Evolutionary conservation across 2,113 vertebrate species (phyloP).

Genomic region (Calyptommatus sinebrachiatus): DNA sequence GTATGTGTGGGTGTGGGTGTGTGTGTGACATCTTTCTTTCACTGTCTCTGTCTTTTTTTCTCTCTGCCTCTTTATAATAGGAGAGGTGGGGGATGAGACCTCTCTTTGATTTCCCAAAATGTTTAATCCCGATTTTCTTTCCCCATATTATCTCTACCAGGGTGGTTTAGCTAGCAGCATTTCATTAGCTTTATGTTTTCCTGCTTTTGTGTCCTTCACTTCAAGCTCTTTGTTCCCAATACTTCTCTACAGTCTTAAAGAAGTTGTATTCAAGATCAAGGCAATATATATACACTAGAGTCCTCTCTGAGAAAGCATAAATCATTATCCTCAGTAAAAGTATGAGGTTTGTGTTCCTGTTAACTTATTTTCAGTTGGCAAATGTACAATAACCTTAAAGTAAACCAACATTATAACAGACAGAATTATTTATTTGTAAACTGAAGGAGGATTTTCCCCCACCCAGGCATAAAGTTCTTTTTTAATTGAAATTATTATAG

Average conservation of each 20-base stretch:
- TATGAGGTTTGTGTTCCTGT: conserved; percentile 10
- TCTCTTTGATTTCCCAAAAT: conserved; percentile 25
- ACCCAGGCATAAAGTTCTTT: conserved; percentile 25
- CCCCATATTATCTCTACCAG: conserved; percentile 28
- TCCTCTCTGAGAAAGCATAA: conserved; percentile 6
- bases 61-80: conserved; percentile 22
- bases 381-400: conserved; percentile 27
- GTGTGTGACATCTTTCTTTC: conserved; percentile 12
- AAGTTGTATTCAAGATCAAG: conserved; percentile 14
- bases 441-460: conserved; percentile 25
- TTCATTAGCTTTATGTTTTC: conserved; percentile 11
- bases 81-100: conserved; percentile 13
- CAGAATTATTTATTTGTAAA: conserved; percentile 32
- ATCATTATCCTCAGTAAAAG: conserved; percentile 12
- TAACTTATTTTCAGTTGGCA: conserved; percentile 6
- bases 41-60: too few species aligned
- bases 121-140: conserved; percentile 24
- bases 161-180: conserved; percentile 30
- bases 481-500: conserved; percentile 7
- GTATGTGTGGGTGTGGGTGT: too few species aligned
- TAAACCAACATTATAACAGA: conserved; percentile 38
- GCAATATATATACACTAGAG: conserved; percentile 5
- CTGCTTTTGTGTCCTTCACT: neutral
- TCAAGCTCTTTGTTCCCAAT: conserved; percentile 12
- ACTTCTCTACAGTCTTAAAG: conserved; percentile 3